A percentile compares a stretch with the other conserved stretches of the same genome.
These are phyloP conservation scores for Cinclus cinclus DNA, from an alignment of 2,113 vertebrate species.

Conservation along the genomic window DNA sequence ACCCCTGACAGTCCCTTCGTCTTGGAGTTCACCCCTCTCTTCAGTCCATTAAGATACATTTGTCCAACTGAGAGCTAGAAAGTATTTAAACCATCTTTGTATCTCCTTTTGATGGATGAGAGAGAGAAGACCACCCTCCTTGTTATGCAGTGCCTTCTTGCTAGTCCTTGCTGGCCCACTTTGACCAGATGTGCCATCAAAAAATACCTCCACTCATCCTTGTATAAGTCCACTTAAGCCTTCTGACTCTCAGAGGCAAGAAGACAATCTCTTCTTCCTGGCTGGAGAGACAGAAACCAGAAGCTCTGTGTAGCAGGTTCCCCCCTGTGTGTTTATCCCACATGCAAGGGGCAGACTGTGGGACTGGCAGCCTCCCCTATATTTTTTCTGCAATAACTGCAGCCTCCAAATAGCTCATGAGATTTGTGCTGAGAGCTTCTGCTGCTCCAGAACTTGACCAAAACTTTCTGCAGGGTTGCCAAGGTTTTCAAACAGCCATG, in stretches of 20 bases:
- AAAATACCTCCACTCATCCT: neutral
- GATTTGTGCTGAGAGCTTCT: neutral
- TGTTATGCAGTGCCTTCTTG: neutral
- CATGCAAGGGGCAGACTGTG: accelerated
- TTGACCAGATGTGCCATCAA: neutral
- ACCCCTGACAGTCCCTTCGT: neutral
- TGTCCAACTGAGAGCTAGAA: neutral
- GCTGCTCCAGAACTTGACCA: neutral
- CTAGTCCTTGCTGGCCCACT: neutral
- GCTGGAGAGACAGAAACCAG: neutral
- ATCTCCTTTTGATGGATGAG: neutral
- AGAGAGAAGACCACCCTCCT: neutral
- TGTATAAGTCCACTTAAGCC: neutral
- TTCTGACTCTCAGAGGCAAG: neutral
- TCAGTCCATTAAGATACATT: neutral
- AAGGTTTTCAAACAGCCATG: neutral
- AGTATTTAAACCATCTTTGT: neutral
- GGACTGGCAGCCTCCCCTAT: neutral
- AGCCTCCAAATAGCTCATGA: neutral
- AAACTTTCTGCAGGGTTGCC: neutral
- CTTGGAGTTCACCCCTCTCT: neutral
- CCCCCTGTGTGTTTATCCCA: neutral
- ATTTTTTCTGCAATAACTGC: neutral
- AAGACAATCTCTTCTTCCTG: neutral
- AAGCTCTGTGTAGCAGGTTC: neutral